These are phyloP conservation scores for Pomacea maculata DNA, from an alignment of 1,140 invertebrate genomes.

Conservation along the genomic window DNA sequence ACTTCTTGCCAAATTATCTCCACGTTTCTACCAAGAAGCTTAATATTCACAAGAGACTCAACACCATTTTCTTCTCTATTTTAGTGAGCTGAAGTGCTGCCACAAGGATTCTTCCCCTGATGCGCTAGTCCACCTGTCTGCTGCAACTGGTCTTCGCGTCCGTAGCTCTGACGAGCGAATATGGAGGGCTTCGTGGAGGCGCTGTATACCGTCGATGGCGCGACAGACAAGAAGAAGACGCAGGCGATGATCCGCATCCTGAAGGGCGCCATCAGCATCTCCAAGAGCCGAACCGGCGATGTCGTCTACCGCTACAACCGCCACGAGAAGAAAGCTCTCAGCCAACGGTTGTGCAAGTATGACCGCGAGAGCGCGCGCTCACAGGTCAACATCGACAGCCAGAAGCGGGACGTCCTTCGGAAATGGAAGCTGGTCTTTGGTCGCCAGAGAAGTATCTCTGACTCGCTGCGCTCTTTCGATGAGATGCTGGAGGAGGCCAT, in stretches of 20 bases:
- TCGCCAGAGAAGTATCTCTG: slow-evolving; percentile 29
- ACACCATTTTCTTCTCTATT: too few relatives aligned
- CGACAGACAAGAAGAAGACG: slow-evolving; percentile 30
- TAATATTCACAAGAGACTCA: too few relatives aligned
- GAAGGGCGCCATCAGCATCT: slow-evolving; percentile 41
- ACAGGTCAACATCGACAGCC: slow-evolving; percentile 30
- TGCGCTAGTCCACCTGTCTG: too few relatives aligned
- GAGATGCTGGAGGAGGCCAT: slow-evolving; percentile 24
- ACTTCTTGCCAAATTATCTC: too few relatives aligned
- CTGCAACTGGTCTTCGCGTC: too few relatives aligned
- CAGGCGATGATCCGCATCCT: slow-evolving; percentile 35
- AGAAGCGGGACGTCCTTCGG: slow-evolving; percentile 32
- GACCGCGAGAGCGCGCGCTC: slow-evolving; percentile 25
- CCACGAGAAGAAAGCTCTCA: slow-evolving; percentile 36
- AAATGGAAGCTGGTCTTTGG: slow-evolving; percentile 41
- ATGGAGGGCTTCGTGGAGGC: slow-evolving; percentile 39
- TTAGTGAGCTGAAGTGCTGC: too few relatives aligned
- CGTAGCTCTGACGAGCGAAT: slow-evolving; percentile 1
- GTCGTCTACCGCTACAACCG: slow-evolving; percentile 42
- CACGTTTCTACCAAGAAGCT: too few relatives aligned
- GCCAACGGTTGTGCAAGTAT: slow-evolving; percentile 24
- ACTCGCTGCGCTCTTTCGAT: slow-evolving; percentile 28
- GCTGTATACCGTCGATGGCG: slow-evolving; percentile 35
- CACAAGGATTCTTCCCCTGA: too few relatives aligned
- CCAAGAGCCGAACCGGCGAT: slow-evolving; percentile 39